Conservation (phyloP, 1,140 invertebrate species). For the Lordiphosa stackelbergi region DNA sequence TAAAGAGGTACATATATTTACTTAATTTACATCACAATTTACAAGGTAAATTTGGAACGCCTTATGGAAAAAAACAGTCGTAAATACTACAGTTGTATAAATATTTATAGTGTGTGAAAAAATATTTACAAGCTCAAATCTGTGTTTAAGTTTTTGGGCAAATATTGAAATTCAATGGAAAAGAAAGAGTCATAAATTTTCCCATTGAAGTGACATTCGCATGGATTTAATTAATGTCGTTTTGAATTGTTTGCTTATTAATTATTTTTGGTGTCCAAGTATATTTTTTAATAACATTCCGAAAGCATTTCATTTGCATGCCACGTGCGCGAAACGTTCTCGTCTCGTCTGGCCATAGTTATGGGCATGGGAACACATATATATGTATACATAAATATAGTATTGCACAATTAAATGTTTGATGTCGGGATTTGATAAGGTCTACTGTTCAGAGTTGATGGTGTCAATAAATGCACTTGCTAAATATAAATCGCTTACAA, state of each 20-base stretch:
- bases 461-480: too few species aligned
- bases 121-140: slow-evolving; percentile 45
- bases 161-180: slow-evolving; percentile 60
- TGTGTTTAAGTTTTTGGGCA: slow-evolving; percentile 13
- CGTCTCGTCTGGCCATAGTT: slow-evolving; percentile 35
- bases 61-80: background rate
- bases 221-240: slow-evolving; percentile 57
- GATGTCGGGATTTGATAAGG: slow-evolving; percentile 53
- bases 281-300: slow-evolving; percentile 59
- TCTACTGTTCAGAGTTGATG: background rate
- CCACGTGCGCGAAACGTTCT: slow-evolving; percentile 45
- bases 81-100: slow-evolving; percentile 41
- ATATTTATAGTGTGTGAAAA: background rate
- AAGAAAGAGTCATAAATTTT: slow-evolving; percentile 55
- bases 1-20: too few species aligned
- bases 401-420: slow-evolving; percentile 42
- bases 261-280: slow-evolving; percentile 27
- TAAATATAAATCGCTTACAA: too few species aligned
- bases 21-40: too few species aligned
- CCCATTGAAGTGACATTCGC: slow-evolving; percentile 37
- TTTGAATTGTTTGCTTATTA: slow-evolving; percentile 5
- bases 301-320: slow-evolving; percentile 47
- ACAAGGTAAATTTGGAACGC: too few species aligned
- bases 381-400: slow-evolving; percentile 1
- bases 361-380: too few species aligned